Evolutionary conservation across 2,113 vertebrate species (phyloP), one percentile per base, ranked within the genome.

Genomic region (Ageneiosus marmoratus): DNA sequence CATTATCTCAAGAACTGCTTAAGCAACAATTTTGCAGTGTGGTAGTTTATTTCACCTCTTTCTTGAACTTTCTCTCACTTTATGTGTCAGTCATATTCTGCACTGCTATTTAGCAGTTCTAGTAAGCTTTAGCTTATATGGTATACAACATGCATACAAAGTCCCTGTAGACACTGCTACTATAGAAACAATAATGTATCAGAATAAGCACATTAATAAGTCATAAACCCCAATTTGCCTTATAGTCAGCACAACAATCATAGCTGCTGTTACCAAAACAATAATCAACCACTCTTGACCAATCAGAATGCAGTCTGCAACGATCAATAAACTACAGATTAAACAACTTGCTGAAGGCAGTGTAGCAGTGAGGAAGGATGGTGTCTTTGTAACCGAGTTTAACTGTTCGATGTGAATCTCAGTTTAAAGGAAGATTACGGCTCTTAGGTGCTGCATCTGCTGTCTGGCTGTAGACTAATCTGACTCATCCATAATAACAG

Each of bases 391-490:
- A 51, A 55, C 34, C 22, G 22, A 9, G 22, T 15, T 44, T 72
- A 13, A 70, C 41, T 48, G 1, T 32, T 32, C 44, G 3, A 24
- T 50, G 55, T 48, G 32, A 58, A 22, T 27, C 69, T 74, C 55
- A 74, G 69, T 60, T 82, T 82, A 82, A 82, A 82, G 27, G 53
- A 81, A 60, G 53, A 74, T 82, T 50, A 74, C 70, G 60, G 69
- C 37, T 70, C n/a, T 73, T 50, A 53, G 32, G 34, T 53, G 58
- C 24, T 4, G n/a, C 80, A 81, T 56, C 34, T 29, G 69, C 37
- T 73, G 80, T 60, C 53, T 82, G n/a, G 41, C 24, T 48, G 6
- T 32, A 63, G 27, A 76, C 55, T 51, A 22, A 16, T 44, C 37
- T 50, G 48, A 24, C 32, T 60, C n/a, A 22, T 77, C 77, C 46